Evolutionary conservation across 2,113 vertebrate genomes (phyloP), one percentile per base, ranked within the genome.

Genomic region (Meriones unguiculatus): DNA sequence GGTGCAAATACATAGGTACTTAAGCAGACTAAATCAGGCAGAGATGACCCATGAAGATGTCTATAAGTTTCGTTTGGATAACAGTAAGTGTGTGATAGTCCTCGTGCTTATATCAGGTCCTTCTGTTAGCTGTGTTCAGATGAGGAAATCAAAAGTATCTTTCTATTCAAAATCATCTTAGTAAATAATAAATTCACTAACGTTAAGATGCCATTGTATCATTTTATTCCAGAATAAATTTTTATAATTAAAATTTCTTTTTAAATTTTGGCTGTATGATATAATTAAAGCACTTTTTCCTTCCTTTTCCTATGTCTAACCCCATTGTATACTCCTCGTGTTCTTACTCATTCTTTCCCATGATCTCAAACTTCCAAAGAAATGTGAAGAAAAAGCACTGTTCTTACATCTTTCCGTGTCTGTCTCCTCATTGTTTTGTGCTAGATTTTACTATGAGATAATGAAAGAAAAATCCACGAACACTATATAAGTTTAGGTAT

Each of bases 71-170:
- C 30, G 6, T 81, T 81, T 54, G 35, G 38, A 38, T 87, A 69
- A 59, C 9, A 41, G n/a, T 95, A 25, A 87, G 5, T 62, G 9
- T 85, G 20, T 87, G 78, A 75, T 35, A 41, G 88, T 85, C 90
- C 70, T 90, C 88, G 5, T 73, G 80, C 92, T 88, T 32, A 32
- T 50, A 64, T 50, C 80, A 81, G 6, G 5, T 72, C 8, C 64
- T 52, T 87, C 30, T 82, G 13, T 90, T 87, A 76, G 54, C 81
- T 97, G 77, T 92, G 10, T 81, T 93, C 46, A 90, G 64, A 35
- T 88, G 25, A 82, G 9, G 57, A 94, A 91, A 91, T 46, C 64
- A 96, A 89, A 96, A 90, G 6, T 7, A 14, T 85, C 89, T 54
- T 90, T 92, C 32, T 18, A 38, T 82, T 6, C 54, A 85, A 95